Percentiles rank a stretch among this genome's conserved stretches.
Conservation (phyloP, 2,797 vertebrate genomes). For the Halcyon leucocephala region DNA sequence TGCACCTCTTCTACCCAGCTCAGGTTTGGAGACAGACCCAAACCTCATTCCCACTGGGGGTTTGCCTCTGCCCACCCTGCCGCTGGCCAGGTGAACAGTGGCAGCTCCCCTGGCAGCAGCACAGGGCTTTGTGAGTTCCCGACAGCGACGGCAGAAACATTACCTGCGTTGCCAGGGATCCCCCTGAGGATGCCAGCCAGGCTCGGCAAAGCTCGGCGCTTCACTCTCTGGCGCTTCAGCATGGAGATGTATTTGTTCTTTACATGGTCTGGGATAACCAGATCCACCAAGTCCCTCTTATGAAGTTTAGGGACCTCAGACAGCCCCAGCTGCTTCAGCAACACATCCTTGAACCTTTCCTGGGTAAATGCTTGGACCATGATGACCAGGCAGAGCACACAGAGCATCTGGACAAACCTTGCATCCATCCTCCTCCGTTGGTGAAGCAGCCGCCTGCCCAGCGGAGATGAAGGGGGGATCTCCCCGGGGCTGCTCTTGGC, state of each 20-base stretch:
- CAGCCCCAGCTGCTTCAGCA: conserved; percentile 87
- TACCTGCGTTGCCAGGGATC: conserved; percentile 89
- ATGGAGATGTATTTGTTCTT: conserved; percentile 87
- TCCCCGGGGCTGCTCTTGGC: conserved; percentile 5
- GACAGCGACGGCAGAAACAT: neutral
- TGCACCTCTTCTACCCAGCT: neutral
- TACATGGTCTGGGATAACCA: conserved; percentile 86
- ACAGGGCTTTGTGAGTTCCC: neutral
- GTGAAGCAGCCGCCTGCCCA: neutral
- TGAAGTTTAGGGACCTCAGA: conserved; percentile 80
- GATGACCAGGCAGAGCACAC: conserved; percentile 1
- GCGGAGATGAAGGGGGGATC: neutral
- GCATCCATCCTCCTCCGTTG: conserved; percentile 68
- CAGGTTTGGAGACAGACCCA: neutral
- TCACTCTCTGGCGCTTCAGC: conserved; percentile 81
- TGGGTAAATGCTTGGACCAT: conserved; percentile 77
- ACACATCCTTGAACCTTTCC: conserved; percentile 82
- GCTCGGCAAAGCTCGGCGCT: conserved; percentile 82
- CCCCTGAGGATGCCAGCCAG: conserved; percentile 89
- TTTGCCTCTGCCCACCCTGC: neutral
- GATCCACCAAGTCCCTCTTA: conserved; percentile 85
- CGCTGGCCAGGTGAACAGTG: rapidly evolving
- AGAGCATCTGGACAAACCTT: conserved; percentile 55
- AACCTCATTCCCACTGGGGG: rapidly evolving
- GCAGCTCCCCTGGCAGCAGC: neutral